These are phyloP conservation scores for Timema podura DNA, from an alignment of 2,888 invertebrate species.

Conservation along the genomic window DNA sequence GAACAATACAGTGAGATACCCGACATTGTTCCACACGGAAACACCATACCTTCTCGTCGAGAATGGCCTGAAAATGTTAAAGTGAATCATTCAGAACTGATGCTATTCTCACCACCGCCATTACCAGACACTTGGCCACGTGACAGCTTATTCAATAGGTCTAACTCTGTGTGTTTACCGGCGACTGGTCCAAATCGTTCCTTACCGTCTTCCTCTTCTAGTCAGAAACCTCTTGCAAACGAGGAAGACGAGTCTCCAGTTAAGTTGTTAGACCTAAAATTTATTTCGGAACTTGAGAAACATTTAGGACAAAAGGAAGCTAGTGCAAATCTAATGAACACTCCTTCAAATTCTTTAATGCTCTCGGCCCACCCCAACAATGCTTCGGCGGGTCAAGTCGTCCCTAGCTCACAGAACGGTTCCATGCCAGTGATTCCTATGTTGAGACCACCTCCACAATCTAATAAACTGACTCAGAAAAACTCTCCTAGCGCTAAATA, in stretches of 20 bases:
- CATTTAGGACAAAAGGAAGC: conserved; percentile 51
- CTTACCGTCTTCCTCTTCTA: background rate
- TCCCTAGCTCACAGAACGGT: background rate
- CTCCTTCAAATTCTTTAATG: conserved; percentile 4
- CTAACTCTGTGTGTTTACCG: background rate
- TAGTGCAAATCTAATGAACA: conserved; percentile 41
- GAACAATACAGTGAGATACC: conserved; percentile 15
- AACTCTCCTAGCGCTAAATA: conserved; percentile 13
- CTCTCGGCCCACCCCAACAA: background rate
- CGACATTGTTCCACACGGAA: background rate
- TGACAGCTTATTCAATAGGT: too few relatives aligned
- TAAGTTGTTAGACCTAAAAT: conserved; percentile 53
- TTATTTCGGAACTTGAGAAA: conserved; percentile 63
- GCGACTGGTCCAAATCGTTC: background rate
- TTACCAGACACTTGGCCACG: conserved; percentile 16
- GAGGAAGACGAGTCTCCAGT: conserved; percentile 37
- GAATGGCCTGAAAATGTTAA: conserved; percentile 24
- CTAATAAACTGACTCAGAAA: conserved; percentile 36
- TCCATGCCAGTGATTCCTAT: conserved; percentile 41
- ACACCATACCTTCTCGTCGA: background rate
- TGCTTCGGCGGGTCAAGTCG: background rate
- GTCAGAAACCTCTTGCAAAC: conserved; percentile 16
- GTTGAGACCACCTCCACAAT: conserved; percentile 49
- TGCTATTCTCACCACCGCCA: conserved; percentile 15
- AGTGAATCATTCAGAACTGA: conserved; percentile 1